A percentile compares a stretch with the other conserved stretches of the same genome.
Evolutionary conservation across 2,888 invertebrate genomes (phyloP).

Genomic region (Allygus modestus): DNA sequence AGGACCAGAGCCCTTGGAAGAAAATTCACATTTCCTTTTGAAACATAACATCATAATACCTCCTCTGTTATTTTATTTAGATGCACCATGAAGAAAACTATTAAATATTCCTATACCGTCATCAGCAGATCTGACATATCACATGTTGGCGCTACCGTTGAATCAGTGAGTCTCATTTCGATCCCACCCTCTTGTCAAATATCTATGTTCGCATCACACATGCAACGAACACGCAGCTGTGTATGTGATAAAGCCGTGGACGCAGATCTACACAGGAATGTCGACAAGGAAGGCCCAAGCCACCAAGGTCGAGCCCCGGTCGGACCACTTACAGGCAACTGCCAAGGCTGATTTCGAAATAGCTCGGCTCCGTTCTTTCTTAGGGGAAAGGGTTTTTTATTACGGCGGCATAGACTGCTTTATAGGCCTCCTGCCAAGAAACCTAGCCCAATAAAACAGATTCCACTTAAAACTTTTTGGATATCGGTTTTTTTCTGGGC

Average conservation of each 20-base stretch:
- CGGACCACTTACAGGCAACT: constrained; percentile 24
- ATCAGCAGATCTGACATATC: too few species aligned
- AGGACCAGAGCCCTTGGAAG: too few species aligned
- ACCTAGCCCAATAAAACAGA: constrained; percentile 37
- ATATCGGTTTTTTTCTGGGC: constrained; percentile 11
- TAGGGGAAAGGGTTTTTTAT: constrained; percentile 45
- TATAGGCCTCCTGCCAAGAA: constrained; percentile 39
- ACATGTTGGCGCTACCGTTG: too few species aligned
- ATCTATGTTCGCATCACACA: too few species aligned
- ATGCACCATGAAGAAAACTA: too few species aligned
- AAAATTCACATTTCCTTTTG: too few species aligned
- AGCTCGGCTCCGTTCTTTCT: constrained; percentile 14
- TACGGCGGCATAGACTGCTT: constrained; percentile 30
- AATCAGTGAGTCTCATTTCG: too few species aligned
- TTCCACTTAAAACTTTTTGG: constrained; percentile 32
- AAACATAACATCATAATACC: too few species aligned
- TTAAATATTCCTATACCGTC: too few species aligned
- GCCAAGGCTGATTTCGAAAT: constrained; percentile 54
- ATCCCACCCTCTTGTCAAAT: too few species aligned
- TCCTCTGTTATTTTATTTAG: too few species aligned
- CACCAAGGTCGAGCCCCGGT: constrained; percentile 10
- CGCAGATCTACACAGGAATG: constrained; percentile 7
- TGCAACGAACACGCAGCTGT: too few species aligned
- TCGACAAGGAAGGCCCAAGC: constrained; percentile 7
- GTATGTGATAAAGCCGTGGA: neutral